phyloP scores from a whole-genome alignment of 1,140 invertebrate species.

The Hermetia illucens region DNA sequence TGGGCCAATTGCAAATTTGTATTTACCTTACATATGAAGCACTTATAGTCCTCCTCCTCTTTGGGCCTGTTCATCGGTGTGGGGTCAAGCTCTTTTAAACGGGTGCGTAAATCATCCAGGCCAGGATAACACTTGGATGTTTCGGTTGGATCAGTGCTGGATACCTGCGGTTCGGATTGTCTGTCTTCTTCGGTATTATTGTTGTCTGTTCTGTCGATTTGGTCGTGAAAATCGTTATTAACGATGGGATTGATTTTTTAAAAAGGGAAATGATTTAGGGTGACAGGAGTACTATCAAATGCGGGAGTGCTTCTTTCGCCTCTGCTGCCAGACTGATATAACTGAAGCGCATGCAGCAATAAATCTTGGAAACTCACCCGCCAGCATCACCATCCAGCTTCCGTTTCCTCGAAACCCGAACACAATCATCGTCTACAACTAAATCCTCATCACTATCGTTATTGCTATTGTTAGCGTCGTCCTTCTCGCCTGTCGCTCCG shows the following conservation, averaged over 20 bases:
- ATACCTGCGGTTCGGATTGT: slow-evolving; percentile 26
- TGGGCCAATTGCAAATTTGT: slow-evolving; percentile 19
- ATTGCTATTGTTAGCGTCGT: slow-evolving; percentile 18
- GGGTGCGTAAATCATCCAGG: slow-evolving; percentile 4
- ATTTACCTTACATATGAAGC: slow-evolving; percentile 34
- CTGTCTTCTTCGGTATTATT: slow-evolving; percentile 21
- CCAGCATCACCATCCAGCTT: no score
- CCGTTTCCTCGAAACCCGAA: no score
- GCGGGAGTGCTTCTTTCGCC: no score
- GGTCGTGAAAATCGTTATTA: neutral
- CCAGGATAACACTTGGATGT: neutral
- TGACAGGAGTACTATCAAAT: no score
- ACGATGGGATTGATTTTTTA: neutral
- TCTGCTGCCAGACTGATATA: no score
- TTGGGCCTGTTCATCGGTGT: slow-evolving; percentile 9
- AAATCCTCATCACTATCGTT: slow-evolving; percentile 29
- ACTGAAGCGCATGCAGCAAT: no score
- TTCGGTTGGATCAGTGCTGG: slow-evolving; percentile 20
- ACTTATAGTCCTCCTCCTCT: slow-evolving; percentile 32
- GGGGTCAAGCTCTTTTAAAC: slow-evolving; percentile 6
- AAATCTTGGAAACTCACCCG: no score
- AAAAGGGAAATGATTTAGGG: slow-evolving; percentile 7
- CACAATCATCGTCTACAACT: slow-evolving; percentile 24
- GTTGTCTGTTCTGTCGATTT: slow-evolving; percentile 11
- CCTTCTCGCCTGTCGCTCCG: slow-evolving; percentile 4